Base-by-base conservation (phyloP, 1,140 invertebrate genomes). In the Bradysia coprophila region DNA sequence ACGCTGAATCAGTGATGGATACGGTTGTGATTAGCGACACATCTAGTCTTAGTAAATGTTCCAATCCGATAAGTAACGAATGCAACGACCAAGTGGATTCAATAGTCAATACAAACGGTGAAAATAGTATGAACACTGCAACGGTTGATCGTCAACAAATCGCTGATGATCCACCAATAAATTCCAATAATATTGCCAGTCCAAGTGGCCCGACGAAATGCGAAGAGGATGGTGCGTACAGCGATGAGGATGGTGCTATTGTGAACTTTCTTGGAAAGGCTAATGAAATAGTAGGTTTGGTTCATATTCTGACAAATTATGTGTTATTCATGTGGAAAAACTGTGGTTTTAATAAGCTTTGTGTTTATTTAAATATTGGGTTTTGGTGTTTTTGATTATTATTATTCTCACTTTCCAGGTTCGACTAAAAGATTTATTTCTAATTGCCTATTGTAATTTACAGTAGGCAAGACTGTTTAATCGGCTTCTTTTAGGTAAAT, bases 241-340 rank as follows among this genome's bases (percentile, higher is more conserved):
- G 6, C n/a, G 46, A 47, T n/a, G 50, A 54, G 23, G 47, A 49
- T 22, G 45, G 43, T 4, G 45, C 50, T 19, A 50, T 61, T 20
- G 51, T 59, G 13, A 49, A 52, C 37, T 56, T 60, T 41, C 45
- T 59, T 39, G 56, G 50, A 22, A 55, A 55, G 48, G 51, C 45
- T 24, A 56, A 51, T 46, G 48, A 51, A 43, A 48, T 57, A 51
- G 57, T 60, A 57, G 40, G 53, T 51, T 45, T 42, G 36, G 21
- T 10, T 23, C 15, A 38, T 39, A 22, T 39, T 23, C 6, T 10
- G 13, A 31, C 16, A 10, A 3, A 16, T n/a, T n/a, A n/a, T n/a
- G n/a, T n/a, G n/a, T n/a, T n/a, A n/a, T n/a, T n/a, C n/a, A n/a
- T n/a, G n/a, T n/a, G n/a, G n/a, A n/a, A n/a, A n/a, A n/a, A n/a